Evolutionary conservation across 2,113 vertebrate species (phyloP), one percentile per base, ranked within the genome.

Genomic region (Spea multiplicata): DNA sequence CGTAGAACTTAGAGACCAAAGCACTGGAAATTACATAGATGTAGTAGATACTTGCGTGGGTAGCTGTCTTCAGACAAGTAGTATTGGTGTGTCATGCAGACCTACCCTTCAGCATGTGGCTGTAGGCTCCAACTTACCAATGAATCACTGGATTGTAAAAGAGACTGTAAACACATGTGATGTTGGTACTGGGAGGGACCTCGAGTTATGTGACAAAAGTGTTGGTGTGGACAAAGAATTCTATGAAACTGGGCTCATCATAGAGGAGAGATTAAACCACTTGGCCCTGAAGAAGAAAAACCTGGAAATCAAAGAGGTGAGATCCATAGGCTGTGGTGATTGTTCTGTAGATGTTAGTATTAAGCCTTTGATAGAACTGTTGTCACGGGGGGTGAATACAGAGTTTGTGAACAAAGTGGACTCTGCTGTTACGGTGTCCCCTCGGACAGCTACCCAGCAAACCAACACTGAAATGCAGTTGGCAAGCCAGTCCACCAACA

Each of bases 261-360:
- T 96, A 0, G 93, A 95, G 73, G 91, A 92, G 61, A 84, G n/a
- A 0, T 75, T 85, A 1, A 82, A 83, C 0, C 6, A 81, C 66
- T 75, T 64, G 0, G 83, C 78, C 0, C 84, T 91, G 30, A 30
- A 73, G 59, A 86, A 73, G 84, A 30, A 5, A 5, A 80, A 82
- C 1, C 8, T 48, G 4, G 74, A 76, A 3, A 62, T 75, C 6
- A 84, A 86, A 78, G 90, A 85, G 0, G 85, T 88, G 3, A 86
- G 91, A 52, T 95, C 96, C 0, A 83, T 96, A 0, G 97, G 95
- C 68, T 96, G 95, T 0, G 96, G 96, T 13, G 96, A 98, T 14
- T 94, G 94, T 80, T 94, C 89, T 0, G 88, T 96, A 45, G 81
- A 97, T 0, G 94, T 96, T 77, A 70, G 81, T 0, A 57, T 96